These are phyloP conservation scores for Saccopteryx bilineata DNA, from an alignment of 2,113 vertebrate genomes.

Conservation along the genomic window DNA sequence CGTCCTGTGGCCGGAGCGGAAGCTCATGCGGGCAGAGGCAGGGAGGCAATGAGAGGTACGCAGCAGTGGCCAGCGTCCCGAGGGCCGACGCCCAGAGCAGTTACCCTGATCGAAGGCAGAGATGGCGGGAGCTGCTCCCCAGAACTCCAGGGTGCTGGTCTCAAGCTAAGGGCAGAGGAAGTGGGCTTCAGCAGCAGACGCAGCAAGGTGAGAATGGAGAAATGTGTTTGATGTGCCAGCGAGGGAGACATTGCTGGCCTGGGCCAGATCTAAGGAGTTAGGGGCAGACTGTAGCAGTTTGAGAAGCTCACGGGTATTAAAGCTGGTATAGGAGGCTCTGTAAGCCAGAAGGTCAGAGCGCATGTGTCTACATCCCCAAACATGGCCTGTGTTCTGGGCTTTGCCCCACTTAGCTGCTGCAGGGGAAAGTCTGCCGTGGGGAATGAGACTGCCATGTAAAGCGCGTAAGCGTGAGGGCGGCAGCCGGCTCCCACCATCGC, in stretches of 20 bases:
- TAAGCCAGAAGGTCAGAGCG: not conserved
- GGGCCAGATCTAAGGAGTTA: not conserved
- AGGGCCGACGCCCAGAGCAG: too few species aligned
- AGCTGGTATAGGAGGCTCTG: not conserved
- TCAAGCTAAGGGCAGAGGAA: not conserved
- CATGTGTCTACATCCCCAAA: rapidly evolving
- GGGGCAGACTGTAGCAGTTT: too few species aligned
- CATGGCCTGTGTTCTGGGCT: not conserved
- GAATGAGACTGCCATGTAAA: not conserved
- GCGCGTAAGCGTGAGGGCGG: rapidly evolving
- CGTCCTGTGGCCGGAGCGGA: conserved; percentile 59
- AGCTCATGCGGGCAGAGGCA: conserved; percentile 19
- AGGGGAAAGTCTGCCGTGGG: rapidly evolving
- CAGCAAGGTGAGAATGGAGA: not conserved
- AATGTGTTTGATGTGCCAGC: not conserved
- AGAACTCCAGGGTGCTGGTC: not conserved
- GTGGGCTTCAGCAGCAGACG: not conserved
- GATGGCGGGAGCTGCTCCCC: not conserved
- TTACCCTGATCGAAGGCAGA: not conserved
- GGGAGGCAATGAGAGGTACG: not conserved
- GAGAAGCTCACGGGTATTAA: not conserved
- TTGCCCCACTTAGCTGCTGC: not conserved
- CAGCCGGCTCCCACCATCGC: not conserved
- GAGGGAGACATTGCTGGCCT: not conserved
- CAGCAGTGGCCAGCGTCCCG: not conserved